A percentile compares a stretch with the other conserved stretches of the same genome.
Conservation (phyloP, 2,797 vertebrate species). For the Prunella strophiata region DNA sequence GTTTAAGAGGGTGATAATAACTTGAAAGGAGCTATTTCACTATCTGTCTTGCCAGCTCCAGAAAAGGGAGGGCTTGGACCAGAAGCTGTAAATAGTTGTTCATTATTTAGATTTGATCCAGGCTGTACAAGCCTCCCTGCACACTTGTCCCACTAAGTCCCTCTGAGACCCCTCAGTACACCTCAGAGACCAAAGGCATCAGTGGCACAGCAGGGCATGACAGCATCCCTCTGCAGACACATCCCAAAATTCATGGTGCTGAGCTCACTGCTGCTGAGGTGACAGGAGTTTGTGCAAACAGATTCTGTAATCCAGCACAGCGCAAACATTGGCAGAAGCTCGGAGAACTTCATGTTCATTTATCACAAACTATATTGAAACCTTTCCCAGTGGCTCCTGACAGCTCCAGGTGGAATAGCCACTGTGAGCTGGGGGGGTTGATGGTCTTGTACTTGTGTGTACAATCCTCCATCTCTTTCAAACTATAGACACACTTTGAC, state of each 20-base stretch:
- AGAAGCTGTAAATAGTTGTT: background rate
- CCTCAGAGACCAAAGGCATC: background rate
- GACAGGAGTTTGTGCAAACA: background rate
- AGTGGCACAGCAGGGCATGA: background rate
- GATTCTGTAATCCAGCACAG: background rate
- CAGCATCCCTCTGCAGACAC: background rate
- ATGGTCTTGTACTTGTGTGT: background rate
- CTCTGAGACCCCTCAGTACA: rapidly evolving
- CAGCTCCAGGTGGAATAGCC: background rate
- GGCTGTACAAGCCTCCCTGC: background rate
- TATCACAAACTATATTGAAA: background rate
- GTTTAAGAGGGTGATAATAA: background rate
- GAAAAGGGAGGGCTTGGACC: background rate
- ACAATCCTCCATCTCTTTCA: background rate
- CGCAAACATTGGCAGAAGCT: background rate
- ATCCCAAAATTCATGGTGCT: background rate
- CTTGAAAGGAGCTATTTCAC: background rate
- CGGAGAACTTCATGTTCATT: background rate
- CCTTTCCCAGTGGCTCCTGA: background rate
- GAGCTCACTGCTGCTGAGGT: background rate
- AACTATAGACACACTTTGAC: background rate
- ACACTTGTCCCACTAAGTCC: background rate
- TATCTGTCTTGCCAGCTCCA: background rate
- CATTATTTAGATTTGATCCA: background rate
- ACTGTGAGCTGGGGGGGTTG: background rate